A percentile compares a stretch with the other conserved stretches of the same genome.
Evolutionary conservation across 2,888 invertebrate genomes (phyloP).

Genomic region (Geotrupes spiniger): DNA sequence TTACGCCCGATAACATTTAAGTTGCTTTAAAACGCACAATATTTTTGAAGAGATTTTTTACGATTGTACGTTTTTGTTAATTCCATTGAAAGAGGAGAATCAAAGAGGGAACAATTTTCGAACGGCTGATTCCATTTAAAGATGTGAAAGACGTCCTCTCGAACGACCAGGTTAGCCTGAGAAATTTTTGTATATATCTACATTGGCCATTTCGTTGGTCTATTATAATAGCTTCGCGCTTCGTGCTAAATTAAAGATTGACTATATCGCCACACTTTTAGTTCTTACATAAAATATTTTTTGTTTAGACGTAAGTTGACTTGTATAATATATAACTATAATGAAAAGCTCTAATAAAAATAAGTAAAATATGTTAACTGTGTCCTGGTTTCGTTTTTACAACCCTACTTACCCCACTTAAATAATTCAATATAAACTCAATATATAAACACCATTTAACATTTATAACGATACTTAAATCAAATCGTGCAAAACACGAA

Average conservation of each 20-base stretch:
- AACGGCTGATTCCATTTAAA: slow-evolving; percentile 35
- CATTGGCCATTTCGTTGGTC: slow-evolving; percentile 37
- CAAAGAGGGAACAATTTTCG: slow-evolving; percentile 36
- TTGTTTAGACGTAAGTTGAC: slow-evolving; percentile 32
- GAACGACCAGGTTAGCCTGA: slow-evolving; percentile 48
- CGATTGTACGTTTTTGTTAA: slow-evolving; percentile 19
- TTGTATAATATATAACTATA: slow-evolving; percentile 30
- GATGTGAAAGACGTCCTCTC: slow-evolving; percentile 38
- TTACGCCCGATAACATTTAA: slow-evolving; percentile 10
- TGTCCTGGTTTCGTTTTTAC: no score
- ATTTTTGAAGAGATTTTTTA: slow-evolving; percentile 25
- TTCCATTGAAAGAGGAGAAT: slow-evolving; percentile 29
- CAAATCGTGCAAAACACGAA: no score
- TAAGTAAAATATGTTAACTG: slow-evolving; percentile 21
- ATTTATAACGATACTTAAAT: no score
- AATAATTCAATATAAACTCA: no score
- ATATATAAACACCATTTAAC: no score
- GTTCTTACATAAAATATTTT: slow-evolving; percentile 24
- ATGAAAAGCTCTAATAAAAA: slow-evolving; percentile 26
- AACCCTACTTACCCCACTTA: no score
- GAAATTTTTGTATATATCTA: slow-evolving; percentile 50
- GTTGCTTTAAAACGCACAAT: slow-evolving; percentile 35
- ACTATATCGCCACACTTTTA: slow-evolving; percentile 10
- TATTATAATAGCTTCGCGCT: slow-evolving; percentile 25
- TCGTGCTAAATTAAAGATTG: slow-evolving; percentile 13